A percentile compares a stretch with the other conserved stretches of the same genome.
phyloP scores from a whole-genome alignment of 2,113 vertebrate genomes.

The Centropus unirufus region DNA sequence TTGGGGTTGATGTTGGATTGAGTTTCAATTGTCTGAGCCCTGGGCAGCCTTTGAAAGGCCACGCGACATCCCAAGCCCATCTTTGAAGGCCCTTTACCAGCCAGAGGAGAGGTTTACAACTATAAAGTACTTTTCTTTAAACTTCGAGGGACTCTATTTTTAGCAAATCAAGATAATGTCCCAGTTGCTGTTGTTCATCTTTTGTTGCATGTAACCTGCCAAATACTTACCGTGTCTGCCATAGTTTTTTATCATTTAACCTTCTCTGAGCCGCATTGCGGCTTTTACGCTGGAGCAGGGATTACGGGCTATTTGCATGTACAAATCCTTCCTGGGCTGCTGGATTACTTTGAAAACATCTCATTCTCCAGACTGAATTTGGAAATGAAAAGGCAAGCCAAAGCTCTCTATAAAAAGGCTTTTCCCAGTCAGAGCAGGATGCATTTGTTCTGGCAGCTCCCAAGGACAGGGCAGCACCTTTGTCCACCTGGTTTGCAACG shows the following conservation, averaged over 20 bases:
- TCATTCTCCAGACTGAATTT: not conserved
- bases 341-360: not conserved
- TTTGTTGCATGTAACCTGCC: slow-evolving; percentile 60
- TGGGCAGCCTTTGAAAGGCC: slow-evolving; percentile 37
- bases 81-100: slow-evolving; percentile 23
- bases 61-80: not conserved
- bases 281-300: not conserved
- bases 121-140: slow-evolving; percentile 50
- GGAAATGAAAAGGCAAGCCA: not conserved
- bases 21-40: slow-evolving; percentile 58
- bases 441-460: not conserved
- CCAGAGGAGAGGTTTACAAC: slow-evolving; percentile 39
- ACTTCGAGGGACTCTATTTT: slow-evolving; percentile 60
- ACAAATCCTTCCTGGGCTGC: not conserved
- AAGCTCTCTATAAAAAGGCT: not conserved
- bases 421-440: not conserved
- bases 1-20: not conserved
- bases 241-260: slow-evolving; percentile 56
- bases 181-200: slow-evolving; percentile 75
- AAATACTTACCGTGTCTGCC: slow-evolving; percentile 69
- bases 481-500: not conserved
- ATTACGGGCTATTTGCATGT: not conserved
- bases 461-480: not conserved
- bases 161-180: slow-evolving; percentile 70
- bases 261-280: slow-evolving; percentile 1